Evolutionary conservation across 2,888 invertebrate species (phyloP).

Genomic region (Alcis repandata): DNA sequence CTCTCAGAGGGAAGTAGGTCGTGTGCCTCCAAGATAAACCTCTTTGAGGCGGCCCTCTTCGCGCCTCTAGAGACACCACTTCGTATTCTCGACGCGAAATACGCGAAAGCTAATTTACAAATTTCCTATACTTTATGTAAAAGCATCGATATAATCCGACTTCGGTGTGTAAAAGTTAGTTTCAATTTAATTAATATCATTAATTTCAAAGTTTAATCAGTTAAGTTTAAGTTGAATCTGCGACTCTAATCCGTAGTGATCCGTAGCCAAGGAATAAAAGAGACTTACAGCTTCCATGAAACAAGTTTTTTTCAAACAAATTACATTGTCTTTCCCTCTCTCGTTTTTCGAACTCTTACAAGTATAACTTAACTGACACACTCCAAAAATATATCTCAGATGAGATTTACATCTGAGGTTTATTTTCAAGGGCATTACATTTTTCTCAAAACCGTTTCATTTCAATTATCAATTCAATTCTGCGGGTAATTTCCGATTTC

Average conservation of each 20-base stretch:
- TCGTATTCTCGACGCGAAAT: slow-evolving; percentile 22
- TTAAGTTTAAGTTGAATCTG: no score
- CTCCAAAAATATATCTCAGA: background rate
- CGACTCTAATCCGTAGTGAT: no score
- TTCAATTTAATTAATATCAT: slow-evolving; percentile 9
- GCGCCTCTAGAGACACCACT: slow-evolving; percentile 37
- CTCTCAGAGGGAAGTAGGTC: slow-evolving; percentile 65
- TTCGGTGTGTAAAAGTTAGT: background rate
- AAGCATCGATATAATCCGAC: no score
- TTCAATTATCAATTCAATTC: slow-evolving; percentile 12
- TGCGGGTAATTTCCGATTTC: slow-evolving; percentile 16
- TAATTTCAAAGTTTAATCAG: background rate
- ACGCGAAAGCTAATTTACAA: slow-evolving; percentile 26
- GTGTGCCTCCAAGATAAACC: slow-evolving; percentile 59
- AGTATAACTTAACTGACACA: background rate
- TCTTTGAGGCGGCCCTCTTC: slow-evolving; percentile 47
- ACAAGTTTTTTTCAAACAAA: no score
- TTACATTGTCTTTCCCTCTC: background rate
- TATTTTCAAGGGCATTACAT: background rate
- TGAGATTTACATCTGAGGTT: no score
- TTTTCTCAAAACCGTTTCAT: slow-evolving; percentile 6
- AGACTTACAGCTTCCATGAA: no score
- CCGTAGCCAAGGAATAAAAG: no score
- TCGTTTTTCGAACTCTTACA: background rate
- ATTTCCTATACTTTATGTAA: slow-evolving; percentile 18